These are phyloP conservation scores for Acronicta leporina DNA, from an alignment of 2,888 invertebrate species.

Conservation along the genomic window DNA sequence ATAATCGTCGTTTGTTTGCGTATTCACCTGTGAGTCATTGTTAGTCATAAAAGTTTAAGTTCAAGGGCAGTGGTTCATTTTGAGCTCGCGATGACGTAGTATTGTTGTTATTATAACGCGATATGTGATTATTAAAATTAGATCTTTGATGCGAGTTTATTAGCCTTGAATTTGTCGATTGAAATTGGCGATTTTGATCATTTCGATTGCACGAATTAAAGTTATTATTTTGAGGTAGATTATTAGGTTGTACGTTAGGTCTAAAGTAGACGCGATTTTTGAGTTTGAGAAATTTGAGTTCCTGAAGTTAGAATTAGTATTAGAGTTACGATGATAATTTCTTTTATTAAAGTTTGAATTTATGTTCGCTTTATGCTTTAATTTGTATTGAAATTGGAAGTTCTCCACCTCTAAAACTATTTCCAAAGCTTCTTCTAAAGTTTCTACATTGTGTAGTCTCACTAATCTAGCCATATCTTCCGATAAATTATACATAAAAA, in stretches of 20 bases:
- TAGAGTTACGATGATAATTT: neutral
- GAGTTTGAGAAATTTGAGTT: neutral
- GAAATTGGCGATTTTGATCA: no score
- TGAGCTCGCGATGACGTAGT: no score
- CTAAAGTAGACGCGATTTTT: no score
- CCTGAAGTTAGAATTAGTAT: no score
- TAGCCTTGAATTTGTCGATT: neutral
- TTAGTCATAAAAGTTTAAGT: neutral
- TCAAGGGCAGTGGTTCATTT: no score
- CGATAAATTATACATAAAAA: neutral
- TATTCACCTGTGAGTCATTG: neutral
- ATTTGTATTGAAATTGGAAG: neutral
- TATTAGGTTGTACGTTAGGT: neutral
- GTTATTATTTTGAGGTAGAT: neutral
- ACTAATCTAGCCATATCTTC: neutral
- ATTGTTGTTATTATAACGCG: no score
- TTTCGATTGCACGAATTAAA: neutral
- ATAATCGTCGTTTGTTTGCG: neutral
- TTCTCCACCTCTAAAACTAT: slow-evolving; percentile 1
- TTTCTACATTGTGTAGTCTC: neutral
- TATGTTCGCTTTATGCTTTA: neutral
- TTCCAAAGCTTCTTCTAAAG: neutral
- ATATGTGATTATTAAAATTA: neutral
- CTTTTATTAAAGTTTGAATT: neutral
- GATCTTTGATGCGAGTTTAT: no score